phyloP scores from a whole-genome alignment of 1,140 invertebrate genomes.

The Euura lappo region DNA sequence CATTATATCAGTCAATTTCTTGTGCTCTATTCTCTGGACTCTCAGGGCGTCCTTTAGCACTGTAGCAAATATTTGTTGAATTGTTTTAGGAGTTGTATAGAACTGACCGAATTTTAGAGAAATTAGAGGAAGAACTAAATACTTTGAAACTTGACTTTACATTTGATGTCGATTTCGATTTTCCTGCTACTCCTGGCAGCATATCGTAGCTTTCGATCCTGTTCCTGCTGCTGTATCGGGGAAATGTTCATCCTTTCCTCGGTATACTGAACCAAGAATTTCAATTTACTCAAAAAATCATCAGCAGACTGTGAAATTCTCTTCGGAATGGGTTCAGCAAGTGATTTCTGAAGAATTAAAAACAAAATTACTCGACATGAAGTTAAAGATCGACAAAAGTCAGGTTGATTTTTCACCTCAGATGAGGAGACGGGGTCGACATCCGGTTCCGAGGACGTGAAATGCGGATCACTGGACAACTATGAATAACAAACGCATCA shows the following conservation, averaged over 20 bases:
- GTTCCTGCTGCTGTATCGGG: neutral
- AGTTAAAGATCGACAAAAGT: neutral
- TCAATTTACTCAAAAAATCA: neutral
- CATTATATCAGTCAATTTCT: neutral
- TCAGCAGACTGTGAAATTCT: neutral
- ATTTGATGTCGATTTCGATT: constrained; percentile 4
- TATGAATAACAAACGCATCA: no score
- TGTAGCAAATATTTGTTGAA: neutral
- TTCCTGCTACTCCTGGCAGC: constrained; percentile 3
- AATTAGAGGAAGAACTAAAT: neutral
- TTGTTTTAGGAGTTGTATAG: neutral
- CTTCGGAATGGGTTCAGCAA: neutral
- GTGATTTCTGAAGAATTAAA: neutral
- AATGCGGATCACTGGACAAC: no score
- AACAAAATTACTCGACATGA: neutral
- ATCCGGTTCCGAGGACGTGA: no score
- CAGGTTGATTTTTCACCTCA: no score
- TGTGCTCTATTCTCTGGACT: neutral
- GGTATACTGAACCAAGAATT: neutral
- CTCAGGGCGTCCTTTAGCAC: neutral
- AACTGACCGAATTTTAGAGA: neutral
- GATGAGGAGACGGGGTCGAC: no score
- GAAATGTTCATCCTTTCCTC: neutral
- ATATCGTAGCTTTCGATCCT: neutral
- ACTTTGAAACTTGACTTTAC: neutral